phyloP scores from a whole-genome alignment of 2,113 vertebrate species.

The Rousettus leschenaultii region DNA sequence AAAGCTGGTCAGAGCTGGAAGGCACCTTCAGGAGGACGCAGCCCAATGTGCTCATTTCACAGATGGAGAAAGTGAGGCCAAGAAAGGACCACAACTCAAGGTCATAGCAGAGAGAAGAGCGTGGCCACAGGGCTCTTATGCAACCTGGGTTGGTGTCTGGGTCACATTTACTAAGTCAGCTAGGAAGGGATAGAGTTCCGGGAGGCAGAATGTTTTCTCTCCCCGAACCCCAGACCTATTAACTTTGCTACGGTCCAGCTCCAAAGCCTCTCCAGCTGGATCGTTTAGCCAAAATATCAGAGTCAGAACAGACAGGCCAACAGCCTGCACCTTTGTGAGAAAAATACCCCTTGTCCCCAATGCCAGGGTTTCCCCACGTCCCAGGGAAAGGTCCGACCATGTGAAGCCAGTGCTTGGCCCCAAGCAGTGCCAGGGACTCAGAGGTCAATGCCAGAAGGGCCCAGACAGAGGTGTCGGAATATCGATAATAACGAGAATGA shows the following conservation, averaged over 20 bases:
- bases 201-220: not conserved
- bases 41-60: not conserved
- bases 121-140: not conserved
- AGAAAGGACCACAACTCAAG: not conserved
- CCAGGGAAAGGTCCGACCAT: not conserved
- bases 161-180: not conserved
- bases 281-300: not conserved
- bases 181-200: not conserved
- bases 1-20: not conserved
- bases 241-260: rapidly evolving
- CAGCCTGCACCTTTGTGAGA: not conserved
- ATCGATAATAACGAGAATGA: rapidly evolving
- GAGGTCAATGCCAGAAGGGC: not conserved
- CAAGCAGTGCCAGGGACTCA: not conserved
- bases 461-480: not conserved
- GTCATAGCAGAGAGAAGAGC: not conserved
- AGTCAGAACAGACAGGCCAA: not conserved
- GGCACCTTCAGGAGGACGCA: not conserved
- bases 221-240: rapidly evolving
- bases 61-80: not conserved
- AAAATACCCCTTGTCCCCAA: not conserved
- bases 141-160: not conserved
- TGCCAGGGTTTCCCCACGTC: not conserved
- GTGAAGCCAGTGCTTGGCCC: not conserved
- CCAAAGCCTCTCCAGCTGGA: not conserved